Evolutionary conservation across 2,797 vertebrate species (phyloP).

Genomic region (Tangara arthus): DNA sequence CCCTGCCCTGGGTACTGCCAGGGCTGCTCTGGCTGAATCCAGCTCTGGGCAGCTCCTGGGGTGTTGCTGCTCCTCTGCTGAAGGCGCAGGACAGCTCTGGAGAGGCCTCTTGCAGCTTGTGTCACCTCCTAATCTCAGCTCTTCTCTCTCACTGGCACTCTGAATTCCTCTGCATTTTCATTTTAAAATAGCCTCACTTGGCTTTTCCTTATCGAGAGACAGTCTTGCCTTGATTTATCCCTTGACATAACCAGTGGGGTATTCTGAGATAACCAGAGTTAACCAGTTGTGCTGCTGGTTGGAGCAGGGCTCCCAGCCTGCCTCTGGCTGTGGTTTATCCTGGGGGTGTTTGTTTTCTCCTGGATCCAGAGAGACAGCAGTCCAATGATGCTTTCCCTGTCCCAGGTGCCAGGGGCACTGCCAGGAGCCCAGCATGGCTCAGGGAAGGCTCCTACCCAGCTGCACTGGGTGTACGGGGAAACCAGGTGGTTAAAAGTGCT

Average conservation of each 20-base stretch:
- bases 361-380: neutral
- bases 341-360: neutral
- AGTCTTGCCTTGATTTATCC: neutral
- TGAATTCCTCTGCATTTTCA: constrained; percentile 12
- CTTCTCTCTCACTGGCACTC: neutral
- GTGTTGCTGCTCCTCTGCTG: neutral
- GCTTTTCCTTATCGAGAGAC: constrained; percentile 18
- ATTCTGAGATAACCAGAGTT: neutral
- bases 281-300: neutral
- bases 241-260: neutral
- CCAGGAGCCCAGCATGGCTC: accelerated
- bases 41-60: accelerated
- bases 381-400: no score
- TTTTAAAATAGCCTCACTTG: constrained; percentile 17
- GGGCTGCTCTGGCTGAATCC: accelerated
- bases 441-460: neutral
- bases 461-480: accelerated
- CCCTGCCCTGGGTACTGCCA: accelerated
- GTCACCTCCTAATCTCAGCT: neutral
- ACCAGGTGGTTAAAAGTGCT: neutral
- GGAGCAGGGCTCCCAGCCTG: neutral
- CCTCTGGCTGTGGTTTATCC: neutral
- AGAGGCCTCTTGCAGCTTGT: neutral
- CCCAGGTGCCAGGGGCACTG: neutral
- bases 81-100: neutral